Conservation (phyloP, 2,113 vertebrate genomes). For the Uropsilus gracilis region DNA sequence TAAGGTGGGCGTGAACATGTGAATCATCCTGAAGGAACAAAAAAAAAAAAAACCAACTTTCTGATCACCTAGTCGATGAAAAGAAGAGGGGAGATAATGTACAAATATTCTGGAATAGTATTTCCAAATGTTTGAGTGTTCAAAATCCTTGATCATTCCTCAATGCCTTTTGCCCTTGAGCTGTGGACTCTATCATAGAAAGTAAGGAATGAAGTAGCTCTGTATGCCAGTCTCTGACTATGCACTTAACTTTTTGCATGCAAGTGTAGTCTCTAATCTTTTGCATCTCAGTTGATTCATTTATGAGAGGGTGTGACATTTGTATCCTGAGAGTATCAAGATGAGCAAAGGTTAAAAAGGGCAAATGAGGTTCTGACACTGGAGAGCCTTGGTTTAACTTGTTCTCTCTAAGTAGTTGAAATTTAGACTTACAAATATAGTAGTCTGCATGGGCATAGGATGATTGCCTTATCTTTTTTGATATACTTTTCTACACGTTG, state of each 20-base stretch:
- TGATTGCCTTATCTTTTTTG: background rate
- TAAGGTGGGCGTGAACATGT: conserved; percentile 36
- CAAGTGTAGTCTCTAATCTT: background rate
- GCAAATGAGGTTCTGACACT: background rate
- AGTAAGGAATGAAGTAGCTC: background rate
- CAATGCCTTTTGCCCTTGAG: background rate
- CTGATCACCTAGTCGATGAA: conserved; percentile 22
- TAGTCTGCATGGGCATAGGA: background rate
- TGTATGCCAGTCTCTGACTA: background rate
- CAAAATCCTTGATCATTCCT: background rate
- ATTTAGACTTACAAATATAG: background rate
- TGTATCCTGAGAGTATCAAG: background rate
- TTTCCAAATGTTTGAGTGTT: background rate
- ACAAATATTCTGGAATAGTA: background rate
- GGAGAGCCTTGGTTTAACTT: background rate
- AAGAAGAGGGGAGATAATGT: background rate
- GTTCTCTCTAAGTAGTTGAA: background rate
- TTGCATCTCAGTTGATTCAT: background rate
- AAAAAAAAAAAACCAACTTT: conserved; percentile 70
- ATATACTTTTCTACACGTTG: background rate
- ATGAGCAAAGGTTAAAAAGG: background rate
- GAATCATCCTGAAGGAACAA: conserved; percentile 22
- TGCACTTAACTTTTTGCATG: background rate
- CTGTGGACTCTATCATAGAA: background rate
- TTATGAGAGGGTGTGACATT: background rate